Evolutionary conservation across 2,797 vertebrate genomes (phyloP).

Genomic region (Oceanodroma leucorhoa): DNA sequence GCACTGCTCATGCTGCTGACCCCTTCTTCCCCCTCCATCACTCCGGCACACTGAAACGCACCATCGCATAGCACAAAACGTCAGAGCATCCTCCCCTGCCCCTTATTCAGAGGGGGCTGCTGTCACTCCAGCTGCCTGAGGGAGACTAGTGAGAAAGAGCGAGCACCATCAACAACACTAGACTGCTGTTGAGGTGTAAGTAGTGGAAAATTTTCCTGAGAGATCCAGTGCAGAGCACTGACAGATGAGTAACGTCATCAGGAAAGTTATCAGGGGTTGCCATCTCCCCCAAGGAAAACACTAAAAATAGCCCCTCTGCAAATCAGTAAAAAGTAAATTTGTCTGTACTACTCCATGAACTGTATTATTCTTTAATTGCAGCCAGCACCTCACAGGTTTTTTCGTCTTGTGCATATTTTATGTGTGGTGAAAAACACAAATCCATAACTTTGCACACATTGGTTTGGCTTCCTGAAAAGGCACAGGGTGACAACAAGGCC

Average conservation of each 20-base stretch:
- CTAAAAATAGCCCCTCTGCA: neutral
- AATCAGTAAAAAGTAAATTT: neutral
- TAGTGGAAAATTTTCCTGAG: fast-evolving
- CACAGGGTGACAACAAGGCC: too few relatives aligned
- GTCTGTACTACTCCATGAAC: neutral
- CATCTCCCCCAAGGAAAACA: neutral
- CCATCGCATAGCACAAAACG: fast-evolving
- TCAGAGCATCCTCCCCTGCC: neutral
- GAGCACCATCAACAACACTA: neutral
- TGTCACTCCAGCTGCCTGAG: neutral
- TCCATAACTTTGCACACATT: fast-evolving
- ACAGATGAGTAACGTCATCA: neutral
- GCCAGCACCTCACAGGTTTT: neutral
- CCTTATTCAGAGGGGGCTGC: neutral
- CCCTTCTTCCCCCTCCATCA: neutral
- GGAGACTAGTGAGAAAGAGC: neutral
- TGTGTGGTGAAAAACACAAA: neutral
- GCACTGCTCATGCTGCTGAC: neutral
- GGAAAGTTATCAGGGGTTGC: neutral
- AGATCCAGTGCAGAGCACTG: neutral
- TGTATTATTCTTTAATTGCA: neutral
- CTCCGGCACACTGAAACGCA: neutral
- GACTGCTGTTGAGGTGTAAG: fast-evolving
- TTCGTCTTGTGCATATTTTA: fast-evolving
- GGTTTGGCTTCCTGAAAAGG: neutral